A percentile compares a stretch with the other conserved stretches of the same genome.
phyloP scores from a whole-genome alignment of 2,888 invertebrate genomes.

The Acleris holmiana region DNA sequence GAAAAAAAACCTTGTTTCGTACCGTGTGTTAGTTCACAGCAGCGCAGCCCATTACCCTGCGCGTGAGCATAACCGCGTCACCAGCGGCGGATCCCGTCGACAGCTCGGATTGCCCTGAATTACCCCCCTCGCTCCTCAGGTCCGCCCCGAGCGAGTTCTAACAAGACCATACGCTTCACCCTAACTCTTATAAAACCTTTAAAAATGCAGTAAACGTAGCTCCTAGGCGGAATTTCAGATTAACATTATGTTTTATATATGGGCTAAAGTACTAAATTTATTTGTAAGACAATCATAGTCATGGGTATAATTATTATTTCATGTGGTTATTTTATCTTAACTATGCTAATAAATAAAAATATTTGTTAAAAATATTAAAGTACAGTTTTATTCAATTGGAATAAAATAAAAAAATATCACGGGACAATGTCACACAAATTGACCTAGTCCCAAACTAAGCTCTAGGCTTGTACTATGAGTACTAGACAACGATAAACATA shows the following conservation, averaged over 20 bases:
- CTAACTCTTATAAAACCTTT: conserved; percentile 68
- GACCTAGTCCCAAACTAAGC: too few relatives aligned
- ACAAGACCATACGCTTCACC: conserved; percentile 68
- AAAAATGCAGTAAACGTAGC: conserved; percentile 42
- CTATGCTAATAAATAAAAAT: too few relatives aligned
- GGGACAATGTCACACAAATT: too few relatives aligned
- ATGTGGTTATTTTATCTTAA: too few relatives aligned
- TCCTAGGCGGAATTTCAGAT: conserved; percentile 14
- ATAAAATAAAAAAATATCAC: too few relatives aligned
- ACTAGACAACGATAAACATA: too few relatives aligned
- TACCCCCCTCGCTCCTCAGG: conserved; percentile 68
- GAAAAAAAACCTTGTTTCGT: not conserved
- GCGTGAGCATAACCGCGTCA: conserved; percentile 65
- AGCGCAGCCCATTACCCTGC: conserved; percentile 34
- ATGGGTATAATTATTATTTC: too few relatives aligned
- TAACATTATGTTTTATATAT: conserved; percentile 12
- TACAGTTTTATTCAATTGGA: too few relatives aligned
- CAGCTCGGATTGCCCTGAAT: conserved; percentile 75
- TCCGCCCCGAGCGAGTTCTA: conserved; percentile 59
- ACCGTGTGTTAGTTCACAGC: conserved; percentile 1
- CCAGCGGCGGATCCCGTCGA: conserved; percentile 75
- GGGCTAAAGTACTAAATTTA: conserved; percentile 53
- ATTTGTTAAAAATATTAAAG: too few relatives aligned
- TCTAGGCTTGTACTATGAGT: too few relatives aligned
- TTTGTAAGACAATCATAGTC: conserved; percentile 44